Conservation (phyloP, 2,113 vertebrate species). For the Phodopus roborovskii region DNA sequence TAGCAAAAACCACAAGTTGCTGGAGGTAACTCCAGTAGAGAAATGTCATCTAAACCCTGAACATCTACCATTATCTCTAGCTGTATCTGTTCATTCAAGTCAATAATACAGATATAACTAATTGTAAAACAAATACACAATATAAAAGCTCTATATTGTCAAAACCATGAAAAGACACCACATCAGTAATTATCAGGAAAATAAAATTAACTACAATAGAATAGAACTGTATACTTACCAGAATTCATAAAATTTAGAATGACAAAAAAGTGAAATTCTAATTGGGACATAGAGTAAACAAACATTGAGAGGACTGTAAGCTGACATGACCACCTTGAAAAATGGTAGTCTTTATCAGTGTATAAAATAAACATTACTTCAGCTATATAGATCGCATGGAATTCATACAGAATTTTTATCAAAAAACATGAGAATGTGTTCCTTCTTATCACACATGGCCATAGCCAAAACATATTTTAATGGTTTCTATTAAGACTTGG, state of each 20-base stretch:
- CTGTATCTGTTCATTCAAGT: background rate
- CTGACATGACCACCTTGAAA: background rate
- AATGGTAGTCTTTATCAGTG: background rate
- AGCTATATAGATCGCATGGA: background rate
- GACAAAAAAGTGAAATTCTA: background rate
- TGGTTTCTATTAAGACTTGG: background rate
- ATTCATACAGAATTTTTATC: background rate
- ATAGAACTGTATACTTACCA: background rate
- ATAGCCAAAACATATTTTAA: background rate
- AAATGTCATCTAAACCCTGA: background rate
- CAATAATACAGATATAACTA: background rate
- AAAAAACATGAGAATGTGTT: background rate
- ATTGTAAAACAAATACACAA: background rate
- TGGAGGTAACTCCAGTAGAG: background rate
- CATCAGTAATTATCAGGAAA: background rate
- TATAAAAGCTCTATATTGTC: background rate
- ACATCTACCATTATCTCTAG: background rate
- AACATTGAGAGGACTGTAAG: background rate
- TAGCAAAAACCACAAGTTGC: background rate
- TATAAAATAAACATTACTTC: too few relatives aligned
- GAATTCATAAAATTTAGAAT: background rate
- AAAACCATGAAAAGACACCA: background rate
- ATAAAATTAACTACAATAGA: background rate
- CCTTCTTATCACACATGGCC: background rate
- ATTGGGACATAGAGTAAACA: background rate